Evolutionary conservation across 2,888 invertebrate species (phyloP).

Genomic region (Holacanthella duospinosa): DNA sequence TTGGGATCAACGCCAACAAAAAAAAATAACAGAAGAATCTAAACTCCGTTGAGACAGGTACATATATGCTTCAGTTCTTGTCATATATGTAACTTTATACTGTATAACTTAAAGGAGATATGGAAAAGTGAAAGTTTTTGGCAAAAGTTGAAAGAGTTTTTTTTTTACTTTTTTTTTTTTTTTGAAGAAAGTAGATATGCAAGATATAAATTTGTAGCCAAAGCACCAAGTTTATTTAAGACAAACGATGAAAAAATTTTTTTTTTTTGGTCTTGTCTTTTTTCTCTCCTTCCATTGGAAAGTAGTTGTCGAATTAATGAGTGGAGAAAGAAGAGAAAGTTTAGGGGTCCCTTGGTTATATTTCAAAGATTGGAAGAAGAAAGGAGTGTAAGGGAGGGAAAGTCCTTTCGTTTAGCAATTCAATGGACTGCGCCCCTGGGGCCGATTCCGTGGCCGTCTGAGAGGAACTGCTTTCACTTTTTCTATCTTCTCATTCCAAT

Average conservation of each 20-base stretch:
- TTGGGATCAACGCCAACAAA: not conserved
- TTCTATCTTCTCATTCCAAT: conserved; percentile 9
- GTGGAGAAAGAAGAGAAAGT: conserved; percentile 27
- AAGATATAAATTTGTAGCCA: not conserved
- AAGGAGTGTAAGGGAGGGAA: conserved; percentile 22
- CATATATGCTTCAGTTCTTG: too few relatives aligned
- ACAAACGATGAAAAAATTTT: conserved; percentile 11
- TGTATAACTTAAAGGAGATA: too few relatives aligned
- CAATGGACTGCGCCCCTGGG: conserved; percentile 36
- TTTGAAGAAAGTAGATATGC: not conserved
- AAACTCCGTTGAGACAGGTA: not conserved
- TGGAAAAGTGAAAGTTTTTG: not conserved
- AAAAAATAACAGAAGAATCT: not conserved
- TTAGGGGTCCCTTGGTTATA: conserved; percentile 36
- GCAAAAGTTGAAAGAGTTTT: not conserved
- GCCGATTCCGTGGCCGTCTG: conserved; percentile 31
- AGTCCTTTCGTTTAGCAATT: conserved; percentile 36
- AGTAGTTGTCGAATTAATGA: conserved; percentile 35
- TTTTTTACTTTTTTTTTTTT: not conserved
- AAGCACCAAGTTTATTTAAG: not conserved
- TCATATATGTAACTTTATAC: too few relatives aligned
- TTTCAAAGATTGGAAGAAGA: conserved; percentile 25
- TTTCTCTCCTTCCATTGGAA: conserved; percentile 26
- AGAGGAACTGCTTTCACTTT: conserved; percentile 23
- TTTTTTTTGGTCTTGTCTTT: not conserved